These are phyloP conservation scores for Hippocampus abdominalis DNA, from an alignment of 2,113 vertebrate species.

Conservation along the genomic window DNA sequence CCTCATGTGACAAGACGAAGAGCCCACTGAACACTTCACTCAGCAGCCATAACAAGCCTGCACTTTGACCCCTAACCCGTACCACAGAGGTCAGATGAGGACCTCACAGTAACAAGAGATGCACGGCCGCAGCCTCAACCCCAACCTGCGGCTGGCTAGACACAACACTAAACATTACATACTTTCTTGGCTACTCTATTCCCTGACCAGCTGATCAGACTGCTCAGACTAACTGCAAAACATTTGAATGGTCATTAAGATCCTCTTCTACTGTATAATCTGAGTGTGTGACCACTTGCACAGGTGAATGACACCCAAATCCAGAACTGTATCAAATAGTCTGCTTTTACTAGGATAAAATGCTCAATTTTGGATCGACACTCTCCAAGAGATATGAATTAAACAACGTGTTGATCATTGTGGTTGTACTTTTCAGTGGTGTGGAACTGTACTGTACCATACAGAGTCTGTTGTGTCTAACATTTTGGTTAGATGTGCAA, in stretches of 20 bases:
- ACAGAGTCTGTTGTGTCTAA: no score
- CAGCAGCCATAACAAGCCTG: constrained; percentile 64
- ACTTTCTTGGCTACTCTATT: constrained; percentile 20
- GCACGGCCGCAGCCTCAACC: constrained; percentile 44
- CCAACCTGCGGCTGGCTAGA: constrained; percentile 49
- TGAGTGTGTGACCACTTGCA: not conserved
- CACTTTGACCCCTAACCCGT: constrained; percentile 50
- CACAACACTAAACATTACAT: constrained; percentile 61
- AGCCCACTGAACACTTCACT: constrained; percentile 40
- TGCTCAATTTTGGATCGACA: no score
- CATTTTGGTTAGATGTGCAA: no score
- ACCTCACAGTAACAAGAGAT: constrained; percentile 65
- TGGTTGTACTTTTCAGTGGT: no score
- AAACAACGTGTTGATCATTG: no score
- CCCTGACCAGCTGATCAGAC: constrained; percentile 8
- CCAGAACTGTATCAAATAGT: not conserved
- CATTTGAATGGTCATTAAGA: not conserved
- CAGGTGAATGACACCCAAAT: no score
- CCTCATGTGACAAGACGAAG: constrained; percentile 44
- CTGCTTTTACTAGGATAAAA: no score
- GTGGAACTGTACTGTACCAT: no score
- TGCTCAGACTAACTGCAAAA: not conserved
- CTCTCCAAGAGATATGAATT: no score
- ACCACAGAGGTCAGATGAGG: constrained; percentile 42
- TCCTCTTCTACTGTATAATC: not conserved